A percentile compares a stretch with the other conserved stretches of the same genome.
These are phyloP conservation scores for Lithobius niger DNA, from an alignment of 1,140 invertebrate genomes.

Conservation along the genomic window DNA sequence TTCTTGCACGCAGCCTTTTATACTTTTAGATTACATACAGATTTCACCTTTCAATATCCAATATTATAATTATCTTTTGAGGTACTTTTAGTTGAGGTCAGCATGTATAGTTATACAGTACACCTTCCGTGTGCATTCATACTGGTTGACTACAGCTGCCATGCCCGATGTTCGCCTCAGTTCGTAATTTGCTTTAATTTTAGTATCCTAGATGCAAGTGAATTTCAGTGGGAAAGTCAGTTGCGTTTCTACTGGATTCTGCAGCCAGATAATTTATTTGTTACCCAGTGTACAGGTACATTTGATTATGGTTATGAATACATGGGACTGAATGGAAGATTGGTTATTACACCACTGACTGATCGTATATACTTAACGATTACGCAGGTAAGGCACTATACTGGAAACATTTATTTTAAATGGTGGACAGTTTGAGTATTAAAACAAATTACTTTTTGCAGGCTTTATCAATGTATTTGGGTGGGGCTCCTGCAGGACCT, in stretches of 20 bases:
- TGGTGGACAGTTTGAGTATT: background rate
- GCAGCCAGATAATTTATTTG: conserved; percentile 59
- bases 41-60: too few relatives aligned
- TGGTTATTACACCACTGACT: conserved; percentile 81
- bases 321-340: conserved; percentile 77
- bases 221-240: conserved; percentile 88
- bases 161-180: too few relatives aligned
- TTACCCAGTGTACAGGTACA: conserved; percentile 66
- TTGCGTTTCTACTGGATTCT: conserved; percentile 80
- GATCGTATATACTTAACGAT: conserved; percentile 83
- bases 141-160: too few relatives aligned
- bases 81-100: too few relatives aligned
- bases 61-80: too few relatives aligned
- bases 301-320: conserved; percentile 90
- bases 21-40: too few relatives aligned
- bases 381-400: conserved; percentile 41
- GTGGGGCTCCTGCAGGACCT: conserved; percentile 70
- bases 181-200: too few relatives aligned
- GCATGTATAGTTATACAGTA: too few relatives aligned
- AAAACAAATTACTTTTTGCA: conserved; percentile 27
- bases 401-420: background rate
- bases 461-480: conserved; percentile 72
- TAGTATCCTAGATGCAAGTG: conserved; percentile 61
- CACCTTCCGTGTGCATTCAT: too few relatives aligned
- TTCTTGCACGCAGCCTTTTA: too few relatives aligned